Evolutionary conservation across 1,140 invertebrate species (phyloP).

Genomic region (Drosophila albomicans): DNA sequence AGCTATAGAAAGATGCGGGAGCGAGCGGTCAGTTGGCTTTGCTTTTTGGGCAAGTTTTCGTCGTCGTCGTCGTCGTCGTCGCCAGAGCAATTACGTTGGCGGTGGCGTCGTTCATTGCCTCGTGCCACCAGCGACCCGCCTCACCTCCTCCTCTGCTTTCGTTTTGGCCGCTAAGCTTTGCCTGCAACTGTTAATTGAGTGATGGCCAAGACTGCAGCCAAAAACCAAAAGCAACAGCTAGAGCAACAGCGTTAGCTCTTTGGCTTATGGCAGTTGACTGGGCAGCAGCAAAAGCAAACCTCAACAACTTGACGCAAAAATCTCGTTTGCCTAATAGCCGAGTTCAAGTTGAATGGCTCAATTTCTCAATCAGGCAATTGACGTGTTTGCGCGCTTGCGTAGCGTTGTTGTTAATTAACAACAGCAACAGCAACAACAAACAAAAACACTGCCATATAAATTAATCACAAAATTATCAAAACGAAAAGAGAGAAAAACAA

Average conservation of each 20-base stretch:
- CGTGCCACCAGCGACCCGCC: slow-evolving; percentile 17
- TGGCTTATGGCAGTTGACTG: slow-evolving; percentile 20
- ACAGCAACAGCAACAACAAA: neutral
- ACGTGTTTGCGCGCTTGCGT: slow-evolving; percentile 43
- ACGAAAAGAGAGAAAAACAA: slow-evolving; percentile 9
- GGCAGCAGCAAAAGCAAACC: slow-evolving; percentile 1
- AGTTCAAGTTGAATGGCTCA: slow-evolving; percentile 82
- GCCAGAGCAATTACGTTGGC: slow-evolving; percentile 59
- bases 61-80: slow-evolving; percentile 25
- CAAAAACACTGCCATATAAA: slow-evolving; percentile 35
- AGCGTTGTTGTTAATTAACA: slow-evolving; percentile 53
- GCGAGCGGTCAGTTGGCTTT: slow-evolving; percentile 39
- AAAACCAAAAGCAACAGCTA: slow-evolving; percentile 6
- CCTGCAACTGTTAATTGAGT: slow-evolving; percentile 72
- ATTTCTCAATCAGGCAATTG: slow-evolving; percentile 71
- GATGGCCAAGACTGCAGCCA: slow-evolving; percentile 41
- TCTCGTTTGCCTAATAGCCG: slow-evolving; percentile 82
- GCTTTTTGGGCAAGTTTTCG: slow-evolving; percentile 54
- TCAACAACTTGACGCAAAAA: slow-evolving; percentile 49
- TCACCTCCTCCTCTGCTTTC: slow-evolving; percentile 8
- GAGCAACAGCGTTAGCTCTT: slow-evolving; percentile 4
- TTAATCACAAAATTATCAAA: slow-evolving; percentile 42
- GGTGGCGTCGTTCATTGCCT: slow-evolving; percentile 73
- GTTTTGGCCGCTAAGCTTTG: slow-evolving; percentile 20
- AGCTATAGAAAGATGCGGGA: neutral